Percentiles rank a stretch among this genome's conserved stretches.
phyloP scores from a whole-genome alignment of 2,113 vertebrate genomes.

The Romanogobio albipinnatus region DNA sequence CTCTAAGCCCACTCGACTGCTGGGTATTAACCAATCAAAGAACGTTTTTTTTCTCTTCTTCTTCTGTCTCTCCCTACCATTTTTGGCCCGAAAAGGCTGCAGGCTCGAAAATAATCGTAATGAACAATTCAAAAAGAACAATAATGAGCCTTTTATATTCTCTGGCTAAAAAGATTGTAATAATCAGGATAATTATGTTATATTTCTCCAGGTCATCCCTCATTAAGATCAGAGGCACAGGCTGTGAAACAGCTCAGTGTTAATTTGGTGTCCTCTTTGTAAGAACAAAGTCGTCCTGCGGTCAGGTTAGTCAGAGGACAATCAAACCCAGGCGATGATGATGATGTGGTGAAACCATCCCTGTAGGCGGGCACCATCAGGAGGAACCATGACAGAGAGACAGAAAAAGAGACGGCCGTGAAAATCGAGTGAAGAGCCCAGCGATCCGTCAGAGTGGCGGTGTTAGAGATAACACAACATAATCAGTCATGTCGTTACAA shows the following conservation, averaged over 20 bases:
- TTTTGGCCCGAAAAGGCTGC: slow-evolving; percentile 62
- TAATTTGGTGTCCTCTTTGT: slow-evolving; percentile 69
- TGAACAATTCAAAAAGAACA: slow-evolving; percentile 71
- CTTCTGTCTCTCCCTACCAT: slow-evolving; percentile 41
- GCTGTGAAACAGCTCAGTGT: slow-evolving; percentile 65
- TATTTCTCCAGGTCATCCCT: slow-evolving; percentile 70
- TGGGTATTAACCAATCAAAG: slow-evolving; percentile 56
- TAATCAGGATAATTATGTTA: slow-evolving; percentile 69
- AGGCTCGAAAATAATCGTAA: slow-evolving; percentile 68
- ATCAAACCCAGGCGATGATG: slow-evolving; percentile 56
- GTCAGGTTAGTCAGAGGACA: slow-evolving; percentile 68
- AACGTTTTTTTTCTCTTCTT: slow-evolving; percentile 20
- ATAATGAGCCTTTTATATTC: slow-evolving; percentile 71
- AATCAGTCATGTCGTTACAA: slow-evolving; percentile 12
- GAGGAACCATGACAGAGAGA: slow-evolving; percentile 60
- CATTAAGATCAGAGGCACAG: slow-evolving; percentile 66
- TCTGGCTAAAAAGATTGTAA: slow-evolving; percentile 66
- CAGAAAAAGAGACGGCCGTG: slow-evolving; percentile 38
- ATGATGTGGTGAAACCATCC: slow-evolving; percentile 56
- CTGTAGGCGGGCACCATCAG: slow-evolving; percentile 57
- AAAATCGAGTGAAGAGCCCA: slow-evolving; percentile 41
- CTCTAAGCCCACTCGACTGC: slow-evolving; percentile 48
- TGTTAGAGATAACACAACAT: slow-evolving; percentile 22
- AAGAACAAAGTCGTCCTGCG: slow-evolving; percentile 68
- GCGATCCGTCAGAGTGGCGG: slow-evolving; percentile 36